Conservation (phyloP, 2,888 invertebrate genomes). For the Craniophora ligustri region DNA sequence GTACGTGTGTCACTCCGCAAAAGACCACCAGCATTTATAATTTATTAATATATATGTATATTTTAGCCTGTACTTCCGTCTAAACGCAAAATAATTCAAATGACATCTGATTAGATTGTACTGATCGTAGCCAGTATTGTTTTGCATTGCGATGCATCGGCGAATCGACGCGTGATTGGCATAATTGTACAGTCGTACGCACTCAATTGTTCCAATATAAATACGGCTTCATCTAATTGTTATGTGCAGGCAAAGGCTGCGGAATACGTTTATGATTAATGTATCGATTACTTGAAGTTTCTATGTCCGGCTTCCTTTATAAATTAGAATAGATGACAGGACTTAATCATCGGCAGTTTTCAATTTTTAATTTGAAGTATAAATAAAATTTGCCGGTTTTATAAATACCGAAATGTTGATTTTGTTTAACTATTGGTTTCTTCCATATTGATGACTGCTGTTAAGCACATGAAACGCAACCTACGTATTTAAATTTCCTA, state of each 20-base stretch:
- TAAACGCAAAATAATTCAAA: constrained; percentile 46
- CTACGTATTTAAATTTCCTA: no score
- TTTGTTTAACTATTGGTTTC: no score
- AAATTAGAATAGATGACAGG: background rate
- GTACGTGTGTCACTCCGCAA: constrained; percentile 20
- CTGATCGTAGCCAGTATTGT: constrained; percentile 43
- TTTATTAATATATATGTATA: background rate
- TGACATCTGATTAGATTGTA: constrained; percentile 49
- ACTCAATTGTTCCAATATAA: constrained; percentile 68
- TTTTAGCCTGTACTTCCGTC: constrained; percentile 34
- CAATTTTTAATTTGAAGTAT: no score
- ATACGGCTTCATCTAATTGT: constrained; percentile 68
- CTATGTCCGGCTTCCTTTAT: constrained; percentile 41
- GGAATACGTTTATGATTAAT: constrained; percentile 36
- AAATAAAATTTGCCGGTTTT: no score
- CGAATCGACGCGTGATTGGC: constrained; percentile 69
- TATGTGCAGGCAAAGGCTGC: constrained; percentile 40
- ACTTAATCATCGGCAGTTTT: background rate
- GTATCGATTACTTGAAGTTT: constrained; percentile 30
- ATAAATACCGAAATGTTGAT: no score
- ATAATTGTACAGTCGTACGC: constrained; percentile 65
- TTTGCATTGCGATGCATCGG: constrained; percentile 65
- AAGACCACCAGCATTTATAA: constrained; percentile 5
- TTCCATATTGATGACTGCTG: no score
- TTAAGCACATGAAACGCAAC: no score